Base-by-base conservation (phyloP, 1,140 invertebrate species). In the Forficula auricularia region DNA sequence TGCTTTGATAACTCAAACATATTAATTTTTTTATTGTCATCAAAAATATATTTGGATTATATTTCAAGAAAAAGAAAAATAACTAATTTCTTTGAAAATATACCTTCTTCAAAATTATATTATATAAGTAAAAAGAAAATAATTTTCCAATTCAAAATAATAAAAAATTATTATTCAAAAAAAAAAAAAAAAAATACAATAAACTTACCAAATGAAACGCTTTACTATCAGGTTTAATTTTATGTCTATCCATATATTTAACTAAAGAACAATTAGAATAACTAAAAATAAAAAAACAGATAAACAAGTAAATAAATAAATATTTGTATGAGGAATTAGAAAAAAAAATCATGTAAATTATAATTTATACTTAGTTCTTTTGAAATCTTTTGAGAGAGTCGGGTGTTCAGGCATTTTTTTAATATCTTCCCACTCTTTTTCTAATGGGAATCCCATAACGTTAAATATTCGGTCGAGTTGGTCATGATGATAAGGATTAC, bases 361-460 rank as follows among this genome's bases (percentile, higher is more conserved):
- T n/a, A n/a, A 50, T 45, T 65, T 69, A 69, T 67, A 92, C 85
- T 84, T 92, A 16, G 81, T 82, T 66, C 88, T 75, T 63, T 98
- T 98, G 54, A 99, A 98, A 62, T 99, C 94, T 64, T 96, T 96
- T 18, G 85, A 71, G 52, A 99, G 66, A 6, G 90, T 96, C 20
- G 79, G 77, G 73, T 98, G 90, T 63, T 99, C 95, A 3, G 96
- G 96, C 96, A 99, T 99, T 69, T 97, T 98, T 53, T 86, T 83
- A 45, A 99, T 97, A 61, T 99, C 96, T 63, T 97, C 92, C 96
- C 96, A 99, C 57, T 98, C 95, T 65, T 96, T 95, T 57, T 98
- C 94, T 57, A 79, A 72, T 14, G 96, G 96, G 64, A 97, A 99
- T 18, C 96, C 96, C 95, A 99, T 99, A 0, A 99, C 94, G 68